phyloP scores from a whole-genome alignment of 2,888 invertebrate species.

The Pristionchus arcanus region DNA sequence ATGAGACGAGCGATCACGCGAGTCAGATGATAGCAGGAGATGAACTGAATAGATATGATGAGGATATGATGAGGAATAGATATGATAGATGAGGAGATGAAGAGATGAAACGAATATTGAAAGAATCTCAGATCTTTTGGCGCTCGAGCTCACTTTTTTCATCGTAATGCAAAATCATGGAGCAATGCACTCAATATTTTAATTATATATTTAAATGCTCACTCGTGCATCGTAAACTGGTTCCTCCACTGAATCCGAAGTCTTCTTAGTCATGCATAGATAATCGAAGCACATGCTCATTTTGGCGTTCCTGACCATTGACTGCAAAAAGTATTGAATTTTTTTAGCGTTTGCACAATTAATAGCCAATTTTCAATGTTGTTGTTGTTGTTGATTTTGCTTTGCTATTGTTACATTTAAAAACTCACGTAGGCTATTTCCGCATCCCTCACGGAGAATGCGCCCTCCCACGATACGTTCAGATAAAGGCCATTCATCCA shows the following conservation, averaged over 20 bases:
- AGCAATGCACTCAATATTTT: no score
- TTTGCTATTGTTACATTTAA: background rate
- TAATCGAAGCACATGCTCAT: background rate
- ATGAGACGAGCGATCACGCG: background rate
- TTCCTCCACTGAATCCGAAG: no score
- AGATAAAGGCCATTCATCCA: background rate
- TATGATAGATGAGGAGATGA: no score
- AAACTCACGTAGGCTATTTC: background rate
- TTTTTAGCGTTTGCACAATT: no score
- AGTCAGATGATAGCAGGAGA: background rate
- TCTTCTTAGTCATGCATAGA: background rate
- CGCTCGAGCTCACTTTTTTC: no score
- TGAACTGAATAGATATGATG: background rate
- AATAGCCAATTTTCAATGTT: background rate
- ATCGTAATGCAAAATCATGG: no score
- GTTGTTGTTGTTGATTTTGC: background rate
- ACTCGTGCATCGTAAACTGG: no score
- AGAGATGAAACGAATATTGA: no score
- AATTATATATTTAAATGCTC: no score
- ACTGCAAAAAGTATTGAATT: background rate
- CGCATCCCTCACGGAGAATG: background rate
- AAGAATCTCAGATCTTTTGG: no score
- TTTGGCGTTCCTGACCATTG: background rate
- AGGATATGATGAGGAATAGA: no score
- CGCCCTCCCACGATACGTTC: background rate